Base-by-base conservation (phyloP, 2,888 invertebrate genomes). In the Drosophila nr. medialis region DNA sequence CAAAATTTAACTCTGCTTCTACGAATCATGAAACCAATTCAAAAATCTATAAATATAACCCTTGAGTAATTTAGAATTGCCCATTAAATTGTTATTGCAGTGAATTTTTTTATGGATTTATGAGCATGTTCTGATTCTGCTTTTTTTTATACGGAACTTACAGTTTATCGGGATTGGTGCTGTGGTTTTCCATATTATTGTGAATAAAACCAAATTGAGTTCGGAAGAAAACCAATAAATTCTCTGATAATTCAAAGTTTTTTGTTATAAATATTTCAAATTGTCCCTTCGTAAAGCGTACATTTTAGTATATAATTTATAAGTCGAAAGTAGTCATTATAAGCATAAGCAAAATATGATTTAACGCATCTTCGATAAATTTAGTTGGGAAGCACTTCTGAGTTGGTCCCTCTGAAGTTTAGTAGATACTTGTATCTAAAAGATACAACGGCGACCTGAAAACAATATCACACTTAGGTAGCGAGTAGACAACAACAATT, bases 401-500 rank as follows among this genome's bases (percentile, higher is more conserved):
- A 50, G 30, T 51, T 42, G 21, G n/a, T 24, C 36, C 48, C 24
- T 36, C 36, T 10, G 30, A 60, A 56, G 18, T 40, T 29, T 21
- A 18, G 30, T 30, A 36, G 32, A 66, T 66, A 49, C 55, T 67
- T 68, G 49, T 68, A 76, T 76, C 77, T 75, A 64, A 75, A 34
- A 80, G 80, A 77, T 80, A 80, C 32, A 77, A 61, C 40, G 30
- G 49, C 76, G 77, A 80, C 77, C 77, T 75, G 66, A 80, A 77
- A 77, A 77, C 64, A 62, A 63, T 71, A 75, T 77, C 59, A 40
- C 36, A 53, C 59, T 78, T 74, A 61, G 73, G 72, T 68, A 73
- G 51, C 69, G 56, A 71, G 70, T 71, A 75, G 77, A 77, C 64
- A 75, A 75, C 63, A 73, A 77, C 81, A 85, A 85, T 86, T 75